A percentile compares a stretch with the other conserved stretches of the same genome.
Conservation (phyloP, 2,888 invertebrate species). For the Anticlea derivata region DNA sequence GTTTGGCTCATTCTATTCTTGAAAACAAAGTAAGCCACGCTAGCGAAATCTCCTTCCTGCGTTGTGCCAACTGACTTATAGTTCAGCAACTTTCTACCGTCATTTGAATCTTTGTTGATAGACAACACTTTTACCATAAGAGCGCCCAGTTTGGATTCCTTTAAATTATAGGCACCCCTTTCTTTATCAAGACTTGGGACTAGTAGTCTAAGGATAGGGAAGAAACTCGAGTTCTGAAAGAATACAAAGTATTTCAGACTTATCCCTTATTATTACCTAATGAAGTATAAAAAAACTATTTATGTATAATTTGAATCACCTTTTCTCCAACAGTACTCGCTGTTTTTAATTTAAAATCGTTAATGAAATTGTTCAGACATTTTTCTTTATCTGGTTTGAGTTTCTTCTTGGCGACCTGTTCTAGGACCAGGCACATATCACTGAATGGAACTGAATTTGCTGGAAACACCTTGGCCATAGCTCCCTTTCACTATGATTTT, state of each 20-base stretch:
- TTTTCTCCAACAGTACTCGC: slow-evolving; percentile 54
- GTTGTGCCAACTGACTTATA: slow-evolving; percentile 73
- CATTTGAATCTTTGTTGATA: slow-evolving; percentile 85
- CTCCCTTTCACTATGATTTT: slow-evolving; percentile 7
- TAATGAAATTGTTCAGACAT: slow-evolving; percentile 74
- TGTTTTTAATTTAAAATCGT: slow-evolving; percentile 69
- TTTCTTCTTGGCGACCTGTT: slow-evolving; percentile 79
- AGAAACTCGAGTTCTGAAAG: slow-evolving; percentile 85
- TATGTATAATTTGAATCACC: slow-evolving; percentile 52
- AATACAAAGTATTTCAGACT: neutral
- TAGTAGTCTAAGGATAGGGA: slow-evolving; percentile 90
- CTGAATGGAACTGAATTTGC: slow-evolving; percentile 73
- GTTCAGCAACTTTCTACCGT: slow-evolving; percentile 67
- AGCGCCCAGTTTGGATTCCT: slow-evolving; percentile 89
- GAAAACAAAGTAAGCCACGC: slow-evolving; percentile 89
- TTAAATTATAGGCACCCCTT: slow-evolving; percentile 92
- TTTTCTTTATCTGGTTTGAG: slow-evolving; percentile 73
- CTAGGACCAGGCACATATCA: slow-evolving; percentile 84
- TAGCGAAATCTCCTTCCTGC: slow-evolving; percentile 90
- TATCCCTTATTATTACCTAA: neutral
- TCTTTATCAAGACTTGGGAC: slow-evolving; percentile 91
- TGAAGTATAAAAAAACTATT: no score
- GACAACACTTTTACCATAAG: slow-evolving; percentile 90
- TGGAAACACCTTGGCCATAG: slow-evolving; percentile 39
- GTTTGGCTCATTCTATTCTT: slow-evolving; percentile 75